Conservation (phyloP, 2,113 vertebrate genomes). For the Labeo catla region DNA sequence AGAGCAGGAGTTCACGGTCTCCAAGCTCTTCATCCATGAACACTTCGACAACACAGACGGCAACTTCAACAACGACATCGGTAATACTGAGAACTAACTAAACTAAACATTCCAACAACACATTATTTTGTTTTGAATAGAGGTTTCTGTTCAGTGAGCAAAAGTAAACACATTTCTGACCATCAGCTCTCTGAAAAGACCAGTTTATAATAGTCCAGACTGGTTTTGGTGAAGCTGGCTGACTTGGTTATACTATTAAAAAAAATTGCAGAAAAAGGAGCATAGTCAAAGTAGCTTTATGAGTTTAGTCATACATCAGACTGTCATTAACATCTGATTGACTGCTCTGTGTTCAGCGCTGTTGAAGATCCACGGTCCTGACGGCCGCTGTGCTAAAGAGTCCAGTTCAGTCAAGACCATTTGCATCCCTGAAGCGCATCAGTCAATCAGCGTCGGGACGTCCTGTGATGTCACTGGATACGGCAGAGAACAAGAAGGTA, state of each 20-base stretch:
- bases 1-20: conserved; percentile 82
- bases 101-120: neutral
- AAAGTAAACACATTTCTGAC: neutral
- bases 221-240: neutral
- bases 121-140: too few species aligned
- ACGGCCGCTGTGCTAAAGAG: conserved; percentile 78
- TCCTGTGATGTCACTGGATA: conserved; percentile 88
- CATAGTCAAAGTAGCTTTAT: neutral
- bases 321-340: neutral
- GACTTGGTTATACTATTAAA: too few species aligned
- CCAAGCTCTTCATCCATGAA: conserved; percentile 81
- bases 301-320: neutral
- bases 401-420: conserved; percentile 78
- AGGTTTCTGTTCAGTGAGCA: neutral
- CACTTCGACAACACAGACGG: conserved; percentile 72
- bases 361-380: conserved; percentile 77
- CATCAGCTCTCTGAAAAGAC: neutral
- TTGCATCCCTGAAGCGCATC: conserved; percentile 80
- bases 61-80: conserved; percentile 87
- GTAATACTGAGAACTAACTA: conserved; percentile 65
- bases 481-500: conserved; percentile 82
- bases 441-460: conserved; percentile 57
- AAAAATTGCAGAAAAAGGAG: too few species aligned
- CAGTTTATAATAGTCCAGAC: neutral
- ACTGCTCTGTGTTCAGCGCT: conserved; percentile 74